Conservation (phyloP, 92 coral and sea anemone species). For the Bergia sp. region DNA sequence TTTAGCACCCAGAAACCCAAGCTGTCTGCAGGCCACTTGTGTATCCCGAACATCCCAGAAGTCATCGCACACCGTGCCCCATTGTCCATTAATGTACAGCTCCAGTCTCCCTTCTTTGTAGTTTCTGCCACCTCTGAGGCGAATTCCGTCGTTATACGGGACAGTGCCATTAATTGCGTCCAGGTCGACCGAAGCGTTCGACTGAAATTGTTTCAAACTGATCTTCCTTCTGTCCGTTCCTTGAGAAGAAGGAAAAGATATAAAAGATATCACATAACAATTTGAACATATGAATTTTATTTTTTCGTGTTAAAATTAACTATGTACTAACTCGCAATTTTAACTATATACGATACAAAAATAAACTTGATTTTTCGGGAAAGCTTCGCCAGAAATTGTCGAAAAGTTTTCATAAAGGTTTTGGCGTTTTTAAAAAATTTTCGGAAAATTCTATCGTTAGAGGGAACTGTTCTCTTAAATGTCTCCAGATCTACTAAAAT, state of each 20-base stretch:
- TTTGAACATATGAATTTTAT: no score
- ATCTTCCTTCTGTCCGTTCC: constrained; percentile 28
- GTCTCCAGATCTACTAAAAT: no score
- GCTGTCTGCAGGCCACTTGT: constrained; percentile 76
- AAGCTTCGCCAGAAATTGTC: no score
- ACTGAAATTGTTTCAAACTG: constrained; percentile 41
- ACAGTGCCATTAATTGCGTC: constrained; percentile 39
- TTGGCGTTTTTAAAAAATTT: no score
- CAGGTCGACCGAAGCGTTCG: constrained; percentile 47
- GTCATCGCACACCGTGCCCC: constrained; percentile 78
- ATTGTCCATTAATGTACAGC: constrained; percentile 60
- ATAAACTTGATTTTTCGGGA: no score
- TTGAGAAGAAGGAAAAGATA: background rate
- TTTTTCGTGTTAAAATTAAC: no score
- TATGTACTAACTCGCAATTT: no score
- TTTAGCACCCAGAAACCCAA: constrained; percentile 72
- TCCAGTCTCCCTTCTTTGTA: constrained; percentile 72
- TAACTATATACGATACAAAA: no score
- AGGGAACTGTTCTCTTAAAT: no score
- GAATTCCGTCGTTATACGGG: constrained; percentile 55
- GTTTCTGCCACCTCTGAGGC: constrained; percentile 68
- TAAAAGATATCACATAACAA: no score
- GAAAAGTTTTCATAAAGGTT: no score
- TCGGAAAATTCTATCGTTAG: no score
- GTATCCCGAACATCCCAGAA: constrained; percentile 57